Evolutionary conservation across 2,888 invertebrate species (phyloP), one percentile per base, ranked within the genome.

Genomic region (Lumbricus terrestris): DNA sequence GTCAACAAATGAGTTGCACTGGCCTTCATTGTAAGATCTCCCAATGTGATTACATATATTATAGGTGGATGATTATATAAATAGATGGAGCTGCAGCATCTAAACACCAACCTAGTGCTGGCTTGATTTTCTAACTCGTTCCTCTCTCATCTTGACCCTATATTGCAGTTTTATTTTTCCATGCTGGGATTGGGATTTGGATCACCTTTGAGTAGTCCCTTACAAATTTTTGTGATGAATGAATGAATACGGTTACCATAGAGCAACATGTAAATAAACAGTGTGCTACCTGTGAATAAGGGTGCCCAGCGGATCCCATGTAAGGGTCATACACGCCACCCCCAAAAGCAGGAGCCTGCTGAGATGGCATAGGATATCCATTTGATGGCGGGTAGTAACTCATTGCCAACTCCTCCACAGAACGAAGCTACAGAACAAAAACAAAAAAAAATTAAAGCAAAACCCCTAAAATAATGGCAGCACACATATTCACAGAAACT

Each of bases 281-380:
- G 69, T 69, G 3, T n/a, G 29, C 69, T 85, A 85, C 85, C 85
- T 85, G 85, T 85, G 85, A 37, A 35, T 34, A 33, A 35, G 34
- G 85, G 23, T 85, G 29, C 20, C 85, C 85, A 23, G 85, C 3
- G 34, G 37, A 85, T 37, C 35, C 34, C 37, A 18, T n/a, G 35
- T 35, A 85, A 20, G 85, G 85, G 37, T 85, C 85, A 37, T 85
- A 85, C 35, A 35, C 16, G 20, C 15, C 85, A 34, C 85, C 85
- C 85, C 85, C 85, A 85, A 85, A 85, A 20, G 85, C 11, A 85
- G 34, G 37, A 37, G 85, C 35, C 33, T 85, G 85, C 16, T 85
- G 85, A 85, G 85, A 85, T 35, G 85, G 85, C 85, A 85, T 37
- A n/a, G 85, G 23, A 85, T 29, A 85, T 33, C 85, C 85, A 37